A percentile compares a stretch with the other conserved stretches of the same genome.
phyloP scores from a whole-genome alignment of 1,140 invertebrate species.

The Diachasma alloeum region DNA sequence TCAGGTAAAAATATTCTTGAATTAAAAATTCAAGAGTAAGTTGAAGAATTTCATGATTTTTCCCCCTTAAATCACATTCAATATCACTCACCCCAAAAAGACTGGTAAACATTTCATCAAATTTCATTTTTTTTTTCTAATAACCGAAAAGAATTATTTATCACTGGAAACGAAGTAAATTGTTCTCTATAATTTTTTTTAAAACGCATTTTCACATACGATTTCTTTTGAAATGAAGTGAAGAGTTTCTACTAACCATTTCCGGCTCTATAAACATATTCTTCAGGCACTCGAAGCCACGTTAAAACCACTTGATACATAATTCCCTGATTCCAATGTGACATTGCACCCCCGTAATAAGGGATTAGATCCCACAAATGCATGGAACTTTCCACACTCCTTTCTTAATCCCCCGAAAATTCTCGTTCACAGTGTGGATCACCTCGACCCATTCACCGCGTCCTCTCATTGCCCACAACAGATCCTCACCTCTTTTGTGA shows the following conservation, averaged over 20 bases:
- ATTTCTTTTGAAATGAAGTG: neutral
- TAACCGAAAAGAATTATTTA: too few relatives aligned
- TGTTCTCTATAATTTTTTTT: too few relatives aligned
- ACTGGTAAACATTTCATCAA: too few relatives aligned
- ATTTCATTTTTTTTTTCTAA: too few relatives aligned
- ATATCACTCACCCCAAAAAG: too few relatives aligned
- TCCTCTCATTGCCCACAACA: neutral
- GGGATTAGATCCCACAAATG: neutral
- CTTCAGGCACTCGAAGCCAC: neutral
- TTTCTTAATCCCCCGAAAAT: conserved; percentile 9
- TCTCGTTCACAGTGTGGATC: neutral
- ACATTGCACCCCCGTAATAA: conserved; percentile 7
- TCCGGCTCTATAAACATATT: neutral
- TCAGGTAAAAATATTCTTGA: too few relatives aligned
- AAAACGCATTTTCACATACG: too few relatives aligned
- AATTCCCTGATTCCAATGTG: neutral
- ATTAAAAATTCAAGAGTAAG: too few relatives aligned
- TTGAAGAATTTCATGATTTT: too few relatives aligned
- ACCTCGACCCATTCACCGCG: neutral
- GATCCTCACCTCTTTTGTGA: neutral
- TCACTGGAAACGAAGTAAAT: too few relatives aligned
- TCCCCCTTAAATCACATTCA: too few relatives aligned
- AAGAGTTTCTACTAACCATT: neutral
- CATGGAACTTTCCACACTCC: neutral
- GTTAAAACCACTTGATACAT: conserved; percentile 7